Conservation (phyloP, 2,797 vertebrate genomes). For the Gymnodraco acuticeps region DNA sequence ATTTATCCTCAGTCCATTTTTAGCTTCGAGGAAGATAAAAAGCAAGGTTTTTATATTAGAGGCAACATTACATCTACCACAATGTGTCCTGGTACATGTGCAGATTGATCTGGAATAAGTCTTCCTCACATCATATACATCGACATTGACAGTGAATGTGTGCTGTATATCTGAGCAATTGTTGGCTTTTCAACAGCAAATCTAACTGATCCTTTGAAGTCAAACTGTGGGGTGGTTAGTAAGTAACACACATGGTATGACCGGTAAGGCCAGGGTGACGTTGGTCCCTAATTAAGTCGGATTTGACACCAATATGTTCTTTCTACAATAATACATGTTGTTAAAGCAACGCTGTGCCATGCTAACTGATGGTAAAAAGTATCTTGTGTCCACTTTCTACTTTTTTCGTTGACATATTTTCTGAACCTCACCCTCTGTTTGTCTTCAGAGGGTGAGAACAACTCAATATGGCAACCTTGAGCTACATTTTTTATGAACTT, state of each 20-base stretch:
- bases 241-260: not conserved
- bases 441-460: too few species aligned
- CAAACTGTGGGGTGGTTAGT: not conserved
- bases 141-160: not conserved
- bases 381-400: not conserved
- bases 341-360: not conserved
- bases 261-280: not conserved
- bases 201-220: not conserved
- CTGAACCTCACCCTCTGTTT: not conserved
- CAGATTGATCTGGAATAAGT: not conserved
- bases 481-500: too few species aligned
- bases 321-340: not conserved
- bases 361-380: not conserved
- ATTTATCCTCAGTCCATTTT: conserved; percentile 49
- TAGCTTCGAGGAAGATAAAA: conserved; percentile 17
- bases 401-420: not conserved
- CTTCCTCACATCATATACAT: not conserved
- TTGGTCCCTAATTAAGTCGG: not conserved
- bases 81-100: not conserved
- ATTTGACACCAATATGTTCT: not conserved
- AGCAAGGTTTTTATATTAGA: conserved; percentile 10
- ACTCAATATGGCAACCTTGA: not conserved
- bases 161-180: not conserved
- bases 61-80: conserved; percentile 4
- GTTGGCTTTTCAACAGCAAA: not conserved